These are phyloP conservation scores for Tadarida brasiliensis DNA, from an alignment of 2,797 vertebrate genomes.

Conservation along the genomic window DNA sequence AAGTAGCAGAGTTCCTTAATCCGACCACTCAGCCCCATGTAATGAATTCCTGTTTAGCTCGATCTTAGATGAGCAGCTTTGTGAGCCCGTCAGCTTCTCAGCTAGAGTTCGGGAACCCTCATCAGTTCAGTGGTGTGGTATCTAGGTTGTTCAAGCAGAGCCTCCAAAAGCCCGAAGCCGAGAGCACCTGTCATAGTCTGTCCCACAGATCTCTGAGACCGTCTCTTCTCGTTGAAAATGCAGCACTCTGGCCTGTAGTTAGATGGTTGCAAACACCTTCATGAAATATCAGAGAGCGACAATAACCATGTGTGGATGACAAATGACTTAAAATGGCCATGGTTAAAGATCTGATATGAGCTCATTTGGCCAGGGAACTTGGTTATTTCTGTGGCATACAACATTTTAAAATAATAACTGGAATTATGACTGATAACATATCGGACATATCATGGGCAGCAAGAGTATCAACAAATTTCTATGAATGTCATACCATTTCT, in stretches of 20 bases:
- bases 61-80: background rate
- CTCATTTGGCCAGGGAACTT: background rate
- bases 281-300: background rate
- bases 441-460: background rate
- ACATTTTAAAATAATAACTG: background rate
- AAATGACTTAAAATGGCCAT: background rate
- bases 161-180: background rate
- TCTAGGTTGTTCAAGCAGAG: background rate
- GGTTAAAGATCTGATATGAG: background rate
- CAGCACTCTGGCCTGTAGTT: background rate
- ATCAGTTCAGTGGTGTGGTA: too few species aligned
- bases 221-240: background rate
- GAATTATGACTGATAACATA: background rate
- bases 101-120: background rate
- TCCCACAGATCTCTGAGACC: background rate
- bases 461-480: background rate
- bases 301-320: background rate
- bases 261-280: background rate
- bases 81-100: background rate
- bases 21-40: background rate
- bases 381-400: constrained; percentile 5
- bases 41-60: background rate
- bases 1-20: background rate
- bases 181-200: background rate
- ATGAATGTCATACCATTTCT: background rate